Base-by-base conservation (phyloP, 2,888 invertebrate genomes). In the Bombylius discolor region DNA sequence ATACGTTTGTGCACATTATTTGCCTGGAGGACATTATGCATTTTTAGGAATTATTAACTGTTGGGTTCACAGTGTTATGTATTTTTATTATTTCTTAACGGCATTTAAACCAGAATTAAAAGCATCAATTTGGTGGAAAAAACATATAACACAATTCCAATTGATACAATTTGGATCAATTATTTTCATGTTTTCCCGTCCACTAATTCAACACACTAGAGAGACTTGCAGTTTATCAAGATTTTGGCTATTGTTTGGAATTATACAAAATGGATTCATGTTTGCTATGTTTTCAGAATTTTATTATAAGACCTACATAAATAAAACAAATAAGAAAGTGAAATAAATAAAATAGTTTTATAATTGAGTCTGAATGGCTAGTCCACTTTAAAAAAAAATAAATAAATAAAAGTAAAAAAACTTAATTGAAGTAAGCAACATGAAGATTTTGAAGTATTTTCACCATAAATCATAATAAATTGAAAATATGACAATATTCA, bases 121-220 rank as follows among this genome's bases (percentile, higher is more conserved):
- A 62, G 76, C 83, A 57, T 83, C 83, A 53, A 69, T 85, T 1
- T 87, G 87, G 86, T 87, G 90, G 85, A 93, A 93, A 69, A 87
- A 86, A 61, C 79, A 88, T 65, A 84, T 94, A 58, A 93, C 93
- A 0, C 87, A 86, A 66, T 67, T 92, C 63, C 93, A 94, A 74
- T 79, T 93, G 68, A 81, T 82, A 0, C 88, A 88, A 67, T 88
- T 89, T 66, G 72, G 81, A 39, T 65, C 79, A 59, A 72, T 81
- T 39, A 70, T 81, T 0, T 55, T 82, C 0, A 84, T 85, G 62
- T 83, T 67, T 79, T 77, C 70, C 59, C 67, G 0, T 63, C 70
- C 12, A 58, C 80, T 44, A 62, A 78, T 1, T 74, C 81, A 65
- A 66, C 23, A 23, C 23, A 23, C 23, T 3, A 57, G 54, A 57